Evolutionary conservation across 1,140 invertebrate species (phyloP), one percentile per base, ranked within the genome.

Genomic region (Drosophila mojavensis): DNA sequence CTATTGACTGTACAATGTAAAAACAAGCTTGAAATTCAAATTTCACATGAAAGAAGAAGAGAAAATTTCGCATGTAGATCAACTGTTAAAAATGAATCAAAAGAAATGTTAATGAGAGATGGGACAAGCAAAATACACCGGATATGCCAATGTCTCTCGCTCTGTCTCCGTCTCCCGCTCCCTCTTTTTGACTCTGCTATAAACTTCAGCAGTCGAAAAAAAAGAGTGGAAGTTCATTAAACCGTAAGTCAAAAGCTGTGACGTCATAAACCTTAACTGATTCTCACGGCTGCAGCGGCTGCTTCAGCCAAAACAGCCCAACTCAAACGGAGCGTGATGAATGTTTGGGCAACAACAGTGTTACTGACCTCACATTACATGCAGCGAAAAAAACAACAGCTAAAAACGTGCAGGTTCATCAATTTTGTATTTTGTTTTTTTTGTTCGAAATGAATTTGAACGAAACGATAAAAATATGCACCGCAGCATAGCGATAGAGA

Each of bases 291-390:
- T 58, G 53, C 41, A 26, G 11, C 33, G 20, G 28, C 59, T 33
- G 30, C 30, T 33, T 33, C 30, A 33, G 17, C 48, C 15, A 28
- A 51, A 15, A 1, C 50, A 13, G 51, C 17, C n/a, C 36, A 45
- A 50, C 73, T 64, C 73, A 74, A 88, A 79, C 83, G 83, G 72
- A 75, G 83, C 79, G 79, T 86, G 83, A 83, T 83, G 72, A 86
- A 88, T 88, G 84, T 88, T 88, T 83, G 76, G 71, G 58, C 73
- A 88, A 89, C 79, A 79, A 89, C 74, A 88, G 74, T 84, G 84
- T 88, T 88, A 88, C 84, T 88, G 84, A 88, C 84, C 84, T 88
- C 84, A 78, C 84, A 89, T 88, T 88, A 89, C 80, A 84, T 81
- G 77, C 88, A 88, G 20, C 20, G 13, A 53, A 41, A 28, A 62